Evolutionary conservation across 2,113 vertebrate genomes (phyloP), one percentile per base, ranked within the genome.

Genomic region (Oncorhynchus keta): DNA sequence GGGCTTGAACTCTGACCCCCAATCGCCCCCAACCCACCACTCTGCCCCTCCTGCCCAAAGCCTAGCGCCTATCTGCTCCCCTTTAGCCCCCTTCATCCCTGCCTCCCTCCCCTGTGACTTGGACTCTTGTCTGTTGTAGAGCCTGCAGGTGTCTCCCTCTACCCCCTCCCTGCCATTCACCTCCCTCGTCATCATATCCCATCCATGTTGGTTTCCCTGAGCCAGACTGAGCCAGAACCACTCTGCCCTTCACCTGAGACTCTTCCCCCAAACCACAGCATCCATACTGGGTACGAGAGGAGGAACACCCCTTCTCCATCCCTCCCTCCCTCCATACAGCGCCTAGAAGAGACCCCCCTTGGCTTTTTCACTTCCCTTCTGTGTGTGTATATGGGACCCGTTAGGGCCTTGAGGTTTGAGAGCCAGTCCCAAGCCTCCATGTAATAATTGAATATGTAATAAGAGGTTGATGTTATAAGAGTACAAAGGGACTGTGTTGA

Each of bases 61-160:
- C 18, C 61, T 24, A 48, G 16, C 8, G 48, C 62, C 35, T n/a
- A 45, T 62, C 51, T n/a, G 26, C 22, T 45, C 3, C 39, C 57
- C 69, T 24, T 20, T 16, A 30, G 39, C 59, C 49, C 35, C 35
- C 35, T 35, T 35, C 35, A 35, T 35, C 35, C 35, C 35, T 35
- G 5, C n/a, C 59, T 22, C 32, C 66, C 72, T 57, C 30, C 70
- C 68, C 30, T 57, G 81, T 70, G 49, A 83, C 81, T 75, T 68
- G 83, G 87, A 92, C 89, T 90, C 89, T 75, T 74, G 22, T 70
- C 80, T 85, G 69, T 82, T 32, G 75, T 84, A 78, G 92, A 93
- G 89, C 93, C 81, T 68, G 84, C 78, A 81, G 74, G 83, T 84
- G 68, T 64, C n/a, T n/a, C 62, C 6, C 35, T 7, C 6, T 35